Evolutionary conservation across 2,888 invertebrate genomes (phyloP).

Genomic region (Sicus ferrugineus): DNA sequence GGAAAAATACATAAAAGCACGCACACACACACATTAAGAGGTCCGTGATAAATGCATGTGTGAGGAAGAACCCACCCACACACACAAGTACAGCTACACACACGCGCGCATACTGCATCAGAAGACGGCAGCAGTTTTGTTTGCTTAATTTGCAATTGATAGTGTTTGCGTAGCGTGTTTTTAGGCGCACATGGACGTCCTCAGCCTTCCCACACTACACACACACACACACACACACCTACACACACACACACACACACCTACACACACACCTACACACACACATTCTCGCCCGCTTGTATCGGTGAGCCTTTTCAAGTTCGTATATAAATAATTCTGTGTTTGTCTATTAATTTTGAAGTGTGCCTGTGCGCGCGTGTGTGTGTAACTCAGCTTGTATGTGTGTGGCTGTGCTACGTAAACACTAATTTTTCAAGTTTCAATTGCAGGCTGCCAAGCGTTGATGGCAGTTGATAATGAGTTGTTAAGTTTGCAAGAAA

Average conservation of each 20-base stretch:
- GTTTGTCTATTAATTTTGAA: no score
- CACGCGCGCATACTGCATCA: not conserved
- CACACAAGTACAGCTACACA: not conserved
- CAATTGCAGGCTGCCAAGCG: constrained; percentile 26
- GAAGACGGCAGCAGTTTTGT: constrained; percentile 6
- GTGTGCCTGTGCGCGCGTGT: not conserved
- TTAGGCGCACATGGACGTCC: not conserved
- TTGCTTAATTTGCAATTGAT: constrained; percentile 35
- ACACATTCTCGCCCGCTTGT: not conserved
- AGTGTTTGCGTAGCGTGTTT: constrained; percentile 28
- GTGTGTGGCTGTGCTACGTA: constrained; percentile 10
- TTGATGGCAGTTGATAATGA: constrained; percentile 24
- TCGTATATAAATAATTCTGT: no score
- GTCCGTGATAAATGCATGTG: not conserved
- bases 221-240: not conserved
- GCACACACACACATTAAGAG: not conserved
- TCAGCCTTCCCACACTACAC: not conserved
- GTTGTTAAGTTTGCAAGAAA: constrained; percentile 16
- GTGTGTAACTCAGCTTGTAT: not conserved
- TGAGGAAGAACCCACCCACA: not conserved
- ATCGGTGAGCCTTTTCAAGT: not conserved
- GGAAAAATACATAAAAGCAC: not conserved
- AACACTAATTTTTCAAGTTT: constrained; percentile 28
- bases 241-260: not conserved
- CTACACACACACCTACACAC: not conserved